Base-by-base conservation (phyloP, 2,888 invertebrate genomes). In the Deladenus siricidicola region DNA sequence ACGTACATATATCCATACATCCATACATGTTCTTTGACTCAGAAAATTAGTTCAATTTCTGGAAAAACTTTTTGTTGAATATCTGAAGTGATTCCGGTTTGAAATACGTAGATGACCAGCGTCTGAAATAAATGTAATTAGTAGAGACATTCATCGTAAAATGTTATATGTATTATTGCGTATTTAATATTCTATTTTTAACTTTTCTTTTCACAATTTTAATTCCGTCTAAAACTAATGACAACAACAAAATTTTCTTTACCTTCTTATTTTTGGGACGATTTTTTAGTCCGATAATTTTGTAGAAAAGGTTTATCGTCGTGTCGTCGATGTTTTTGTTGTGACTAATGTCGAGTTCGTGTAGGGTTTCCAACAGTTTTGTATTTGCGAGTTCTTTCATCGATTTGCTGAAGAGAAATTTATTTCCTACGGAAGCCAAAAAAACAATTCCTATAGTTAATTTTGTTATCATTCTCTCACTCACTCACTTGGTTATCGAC, bases 91-190 rank as follows among this genome's bases (percentile, higher is more conserved):
- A 65, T 50, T 14, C 65, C 56, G n/a, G 60, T 66, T 21, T 56
- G 66, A 24, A 56, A 51, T 19, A 62, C 66, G 44, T 67, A 68
- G 28, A 67, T 49, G 48, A 39, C 56, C 17, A 67, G 39, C 10
- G 66, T 24, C 62, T 62, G 44, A 62, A 60, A 60, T 21, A 23
- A 47, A 47, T n/a, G n/a, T n/a, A n/a, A n/a, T n/a, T n/a, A n/a
- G n/a, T n/a, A n/a, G n/a, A n/a, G n/a, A n/a, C n/a, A n/a, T n/a
- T n/a, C n/a, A n/a, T n/a, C n/a, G n/a, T n/a, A n/a, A n/a, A n/a
- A n/a, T n/a, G n/a, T n/a, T n/a, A n/a, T n/a, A n/a, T n/a, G n/a
- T n/a, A n/a, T n/a, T n/a, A n/a, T n/a, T n/a, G n/a, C n/a, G n/a
- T n/a, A n/a, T n/a, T n/a, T n/a, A n/a, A n/a, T n/a, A n/a, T n/a